Evolutionary conservation across 2,113 vertebrate genomes (phyloP).

Genomic region (Grammomys dolichurus): DNA sequence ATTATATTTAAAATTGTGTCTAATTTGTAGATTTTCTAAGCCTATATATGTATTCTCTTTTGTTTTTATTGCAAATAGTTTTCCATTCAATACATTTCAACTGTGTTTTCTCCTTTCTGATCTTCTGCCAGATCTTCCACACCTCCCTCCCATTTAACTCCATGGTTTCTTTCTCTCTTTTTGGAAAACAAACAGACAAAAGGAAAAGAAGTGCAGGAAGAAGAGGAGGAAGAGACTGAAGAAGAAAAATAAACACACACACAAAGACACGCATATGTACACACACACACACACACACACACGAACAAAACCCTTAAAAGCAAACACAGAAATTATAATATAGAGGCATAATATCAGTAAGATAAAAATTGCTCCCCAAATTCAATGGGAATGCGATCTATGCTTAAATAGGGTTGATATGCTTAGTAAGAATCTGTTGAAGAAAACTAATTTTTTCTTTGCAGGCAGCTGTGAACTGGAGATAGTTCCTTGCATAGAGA

Average conservation of each 20-base stretch:
- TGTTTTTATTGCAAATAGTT: not conserved
- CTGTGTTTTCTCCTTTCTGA: not conserved
- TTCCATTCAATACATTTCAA: not conserved
- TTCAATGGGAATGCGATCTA: not conserved
- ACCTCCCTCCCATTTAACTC: not conserved
- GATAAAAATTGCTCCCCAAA: not conserved
- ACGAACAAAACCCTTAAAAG: not conserved
- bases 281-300: not conserved
- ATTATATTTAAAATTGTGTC: not conserved
- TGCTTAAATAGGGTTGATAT: not conserved
- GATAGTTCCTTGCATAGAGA: not conserved
- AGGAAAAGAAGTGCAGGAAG: not conserved
- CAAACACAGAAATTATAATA: not conserved
- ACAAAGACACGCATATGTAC: rapidly evolving
- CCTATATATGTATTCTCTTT: not conserved
- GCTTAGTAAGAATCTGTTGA: not conserved
- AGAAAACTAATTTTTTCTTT: not conserved
- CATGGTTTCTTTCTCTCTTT: not conserved
- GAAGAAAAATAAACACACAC: not conserved
- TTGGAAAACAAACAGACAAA: not conserved
- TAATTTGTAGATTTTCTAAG: not conserved
- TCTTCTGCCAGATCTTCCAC: not conserved
- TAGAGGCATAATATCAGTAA: not conserved
- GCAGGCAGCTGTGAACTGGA: not conserved
- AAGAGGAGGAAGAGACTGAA: not conserved